phyloP scores from a whole-genome alignment of 2,888 invertebrate genomes.

The Creontiades dilutus region DNA sequence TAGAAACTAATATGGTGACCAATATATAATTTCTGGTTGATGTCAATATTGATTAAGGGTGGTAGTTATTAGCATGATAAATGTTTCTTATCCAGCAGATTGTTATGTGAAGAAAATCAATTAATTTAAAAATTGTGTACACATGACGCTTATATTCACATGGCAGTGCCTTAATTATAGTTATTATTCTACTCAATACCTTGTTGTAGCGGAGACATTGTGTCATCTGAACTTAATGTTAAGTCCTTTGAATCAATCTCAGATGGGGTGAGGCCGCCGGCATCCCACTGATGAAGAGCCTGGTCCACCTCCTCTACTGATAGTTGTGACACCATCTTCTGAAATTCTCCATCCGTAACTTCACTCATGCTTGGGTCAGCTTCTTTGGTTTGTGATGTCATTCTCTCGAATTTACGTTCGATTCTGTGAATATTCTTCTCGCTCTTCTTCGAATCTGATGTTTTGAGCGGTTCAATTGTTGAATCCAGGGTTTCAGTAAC shows the following conservation, averaged over 20 bases:
- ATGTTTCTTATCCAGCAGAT: background rate
- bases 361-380: slow-evolving; percentile 76
- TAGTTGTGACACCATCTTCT: slow-evolving; percentile 80
- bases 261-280: slow-evolving; percentile 75
- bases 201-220: slow-evolving; percentile 74
- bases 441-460: background rate
- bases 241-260: slow-evolving; percentile 74
- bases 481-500: background rate
- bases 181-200: slow-evolving; percentile 70
- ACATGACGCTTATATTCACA: background rate
- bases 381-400: slow-evolving; percentile 80
- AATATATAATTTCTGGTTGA: no score
- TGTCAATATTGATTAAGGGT: no score
- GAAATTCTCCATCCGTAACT: slow-evolving; percentile 79
- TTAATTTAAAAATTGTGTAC: background rate
- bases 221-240: slow-evolving; percentile 74
- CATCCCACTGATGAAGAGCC: slow-evolving; percentile 80
- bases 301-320: slow-evolving; percentile 80
- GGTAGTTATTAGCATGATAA: no score
- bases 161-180: background rate
- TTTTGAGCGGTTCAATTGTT: slow-evolving; percentile 40
- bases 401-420: slow-evolving; percentile 80
- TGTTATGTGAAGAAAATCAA: background rate
- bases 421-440: slow-evolving; percentile 79
- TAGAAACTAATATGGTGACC: no score